These are phyloP conservation scores for Ectemnius continuus DNA, from an alignment of 2,888 invertebrate species.

Conservation along the genomic window DNA sequence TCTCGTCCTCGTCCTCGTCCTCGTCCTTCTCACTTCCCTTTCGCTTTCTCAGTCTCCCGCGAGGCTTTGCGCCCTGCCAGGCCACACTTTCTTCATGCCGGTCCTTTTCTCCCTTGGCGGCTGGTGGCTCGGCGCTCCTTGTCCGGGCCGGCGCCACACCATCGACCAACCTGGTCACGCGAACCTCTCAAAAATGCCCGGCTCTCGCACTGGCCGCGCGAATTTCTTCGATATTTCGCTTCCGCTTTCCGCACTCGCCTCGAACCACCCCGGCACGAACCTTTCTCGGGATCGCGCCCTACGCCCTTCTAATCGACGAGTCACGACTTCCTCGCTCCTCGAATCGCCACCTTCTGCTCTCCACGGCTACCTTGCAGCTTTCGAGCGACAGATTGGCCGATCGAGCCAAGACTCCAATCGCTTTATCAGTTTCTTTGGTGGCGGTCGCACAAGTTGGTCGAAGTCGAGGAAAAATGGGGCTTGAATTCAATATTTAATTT, in stretches of 20 bases:
- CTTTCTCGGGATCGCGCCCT: background rate
- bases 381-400: too few species aligned
- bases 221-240: constrained; percentile 52
- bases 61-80: constrained; percentile 10
- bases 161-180: constrained; percentile 68
- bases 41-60: constrained; percentile 11
- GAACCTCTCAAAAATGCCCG: constrained; percentile 61
- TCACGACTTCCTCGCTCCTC: constrained; percentile 14
- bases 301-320: background rate
- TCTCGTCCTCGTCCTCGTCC: constrained; percentile 17
- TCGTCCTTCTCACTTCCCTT: background rate
- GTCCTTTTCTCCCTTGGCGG: background rate
- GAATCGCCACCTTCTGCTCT: too few species aligned
- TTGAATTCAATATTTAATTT: too few species aligned
- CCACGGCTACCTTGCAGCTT: too few species aligned
- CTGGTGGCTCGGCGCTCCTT: constrained; percentile 1
- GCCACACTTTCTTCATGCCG: background rate
- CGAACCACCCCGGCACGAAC: background rate
- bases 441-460: too few species aligned
- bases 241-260: constrained; percentile 4
- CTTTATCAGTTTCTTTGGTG: too few species aligned
- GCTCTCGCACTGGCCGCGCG: constrained; percentile 45
- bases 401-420: too few species aligned
- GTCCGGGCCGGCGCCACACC: constrained; percentile 40
- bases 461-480: too few species aligned